Percentiles rank a stretch among this genome's conserved stretches.
Evolutionary conservation across 2,797 vertebrate species (phyloP).

Genomic region (Clarias fuscus): DNA sequence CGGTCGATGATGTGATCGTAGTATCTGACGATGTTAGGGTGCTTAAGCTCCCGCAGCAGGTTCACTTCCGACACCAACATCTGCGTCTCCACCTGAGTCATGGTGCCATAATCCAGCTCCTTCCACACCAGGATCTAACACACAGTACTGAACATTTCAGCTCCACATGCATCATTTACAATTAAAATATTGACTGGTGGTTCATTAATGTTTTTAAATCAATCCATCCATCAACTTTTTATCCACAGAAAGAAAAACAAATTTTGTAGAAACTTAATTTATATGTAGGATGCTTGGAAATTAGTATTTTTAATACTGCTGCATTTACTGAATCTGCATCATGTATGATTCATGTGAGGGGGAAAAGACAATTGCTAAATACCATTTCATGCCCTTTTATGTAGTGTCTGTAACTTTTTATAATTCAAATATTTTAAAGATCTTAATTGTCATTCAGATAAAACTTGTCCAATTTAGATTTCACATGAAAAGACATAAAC

Average conservation of each 20-base stretch:
- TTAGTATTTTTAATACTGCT: too few species aligned
- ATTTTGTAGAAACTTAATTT: neutral
- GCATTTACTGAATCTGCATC: too few species aligned
- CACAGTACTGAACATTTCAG: neutral
- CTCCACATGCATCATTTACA: neutral
- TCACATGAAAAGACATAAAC: too few species aligned
- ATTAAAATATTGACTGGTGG: neutral
- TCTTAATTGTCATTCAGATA: too few species aligned
- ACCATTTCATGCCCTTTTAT: too few species aligned
- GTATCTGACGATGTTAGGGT: slow-evolving; percentile 94
- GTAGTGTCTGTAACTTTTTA: too few species aligned
- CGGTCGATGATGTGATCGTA: slow-evolving; percentile 93
- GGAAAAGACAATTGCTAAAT: too few species aligned
- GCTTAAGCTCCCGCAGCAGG: slow-evolving; percentile 88
- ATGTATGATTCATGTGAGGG: too few species aligned
- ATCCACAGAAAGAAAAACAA: neutral
- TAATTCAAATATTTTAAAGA: too few species aligned
- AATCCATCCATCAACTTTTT: neutral
- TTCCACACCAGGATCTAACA: slow-evolving; percentile 93
- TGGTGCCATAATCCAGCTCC: slow-evolving; percentile 92
- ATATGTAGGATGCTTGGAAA: too few species aligned
- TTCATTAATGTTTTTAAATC: neutral
- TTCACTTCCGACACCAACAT: slow-evolving; percentile 98
- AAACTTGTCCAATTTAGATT: too few species aligned
- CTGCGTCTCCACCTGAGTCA: slow-evolving; percentile 92